Percentiles rank a stretch among this genome's conserved stretches.
phyloP scores from a whole-genome alignment of 2,797 vertebrate genomes.

The Cuniculus paca region DNA sequence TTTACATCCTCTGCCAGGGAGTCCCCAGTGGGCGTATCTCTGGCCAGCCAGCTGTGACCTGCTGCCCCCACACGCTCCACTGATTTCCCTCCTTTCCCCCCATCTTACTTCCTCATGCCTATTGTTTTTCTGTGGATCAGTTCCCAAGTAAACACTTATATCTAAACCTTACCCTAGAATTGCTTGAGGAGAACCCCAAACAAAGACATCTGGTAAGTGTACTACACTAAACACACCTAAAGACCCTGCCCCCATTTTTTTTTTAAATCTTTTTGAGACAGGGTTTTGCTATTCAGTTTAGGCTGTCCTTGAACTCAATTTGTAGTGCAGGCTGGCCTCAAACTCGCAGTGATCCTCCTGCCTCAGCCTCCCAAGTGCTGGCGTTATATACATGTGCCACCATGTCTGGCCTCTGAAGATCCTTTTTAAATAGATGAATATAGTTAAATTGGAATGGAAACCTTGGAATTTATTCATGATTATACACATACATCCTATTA shows the following conservation, averaged over 20 bases:
- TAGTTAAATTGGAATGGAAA: not conserved
- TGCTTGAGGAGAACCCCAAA: not conserved
- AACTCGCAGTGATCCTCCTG: not conserved
- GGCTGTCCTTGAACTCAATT: not conserved
- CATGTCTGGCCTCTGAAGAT: not conserved
- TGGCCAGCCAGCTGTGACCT: not conserved
- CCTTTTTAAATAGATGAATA: not conserved
- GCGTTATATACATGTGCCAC: not conserved
- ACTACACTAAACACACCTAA: not conserved
- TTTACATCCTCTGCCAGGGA: accelerated
- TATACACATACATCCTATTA: not conserved
- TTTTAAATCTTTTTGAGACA: no score
- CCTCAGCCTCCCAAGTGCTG: not conserved
- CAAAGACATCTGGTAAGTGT: not conserved
- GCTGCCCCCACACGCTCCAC: not conserved
- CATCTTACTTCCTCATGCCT: not conserved
- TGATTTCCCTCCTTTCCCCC: not conserved
- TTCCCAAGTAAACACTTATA: not conserved
- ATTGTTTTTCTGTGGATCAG: not conserved
- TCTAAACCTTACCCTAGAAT: not conserved
- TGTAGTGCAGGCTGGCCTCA: not conserved
- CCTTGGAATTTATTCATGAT: not conserved
- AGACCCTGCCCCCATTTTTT: not conserved
- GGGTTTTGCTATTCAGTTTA: no score
- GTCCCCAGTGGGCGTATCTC: not conserved